Conservation (phyloP, 2,888 invertebrate species). For the Ophonus ardosiacus region DNA sequence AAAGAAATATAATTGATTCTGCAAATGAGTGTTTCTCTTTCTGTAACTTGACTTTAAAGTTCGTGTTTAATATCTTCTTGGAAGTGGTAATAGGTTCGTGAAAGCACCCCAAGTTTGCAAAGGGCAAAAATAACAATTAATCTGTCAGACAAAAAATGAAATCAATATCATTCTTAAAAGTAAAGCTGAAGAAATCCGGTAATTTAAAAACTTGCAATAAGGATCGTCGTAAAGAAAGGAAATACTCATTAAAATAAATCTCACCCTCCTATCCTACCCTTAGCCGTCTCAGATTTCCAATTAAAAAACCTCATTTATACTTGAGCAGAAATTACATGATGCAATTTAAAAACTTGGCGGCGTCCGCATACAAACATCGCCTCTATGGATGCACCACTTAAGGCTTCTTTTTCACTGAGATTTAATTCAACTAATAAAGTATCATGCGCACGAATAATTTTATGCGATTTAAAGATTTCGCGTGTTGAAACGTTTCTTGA, state of each 20-base stretch:
- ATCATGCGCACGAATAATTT: constrained; percentile 76
- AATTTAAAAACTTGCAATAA: constrained; percentile 62
- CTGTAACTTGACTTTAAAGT: not conserved
- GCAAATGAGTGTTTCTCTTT: not conserved
- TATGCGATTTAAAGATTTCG: constrained; percentile 75
- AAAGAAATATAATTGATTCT: not conserved
- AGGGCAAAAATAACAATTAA: constrained; percentile 38
- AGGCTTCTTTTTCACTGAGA: constrained; percentile 69
- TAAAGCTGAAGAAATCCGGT: constrained; percentile 46
- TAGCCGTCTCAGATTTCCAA: constrained; percentile 74
- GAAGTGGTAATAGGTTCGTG: constrained; percentile 20
- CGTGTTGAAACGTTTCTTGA: constrained; percentile 75
- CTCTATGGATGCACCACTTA: constrained; percentile 70
- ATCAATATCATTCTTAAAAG: constrained; percentile 45
- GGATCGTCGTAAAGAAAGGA: constrained; percentile 66
- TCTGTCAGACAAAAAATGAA: constrained; percentile 38
- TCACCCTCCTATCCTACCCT: constrained; percentile 66
- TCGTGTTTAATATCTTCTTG: not conserved
- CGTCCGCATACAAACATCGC: constrained; percentile 66
- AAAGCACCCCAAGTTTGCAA: constrained; percentile 33
- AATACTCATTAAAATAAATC: constrained; percentile 74
- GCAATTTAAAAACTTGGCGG: constrained; percentile 74
- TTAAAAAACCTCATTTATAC: constrained; percentile 76
- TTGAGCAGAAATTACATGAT: constrained; percentile 75
- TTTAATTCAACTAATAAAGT: constrained; percentile 73